Conservation (phyloP, 2,888 invertebrate species). For the Drosophila pseudotakahashii region DNA sequence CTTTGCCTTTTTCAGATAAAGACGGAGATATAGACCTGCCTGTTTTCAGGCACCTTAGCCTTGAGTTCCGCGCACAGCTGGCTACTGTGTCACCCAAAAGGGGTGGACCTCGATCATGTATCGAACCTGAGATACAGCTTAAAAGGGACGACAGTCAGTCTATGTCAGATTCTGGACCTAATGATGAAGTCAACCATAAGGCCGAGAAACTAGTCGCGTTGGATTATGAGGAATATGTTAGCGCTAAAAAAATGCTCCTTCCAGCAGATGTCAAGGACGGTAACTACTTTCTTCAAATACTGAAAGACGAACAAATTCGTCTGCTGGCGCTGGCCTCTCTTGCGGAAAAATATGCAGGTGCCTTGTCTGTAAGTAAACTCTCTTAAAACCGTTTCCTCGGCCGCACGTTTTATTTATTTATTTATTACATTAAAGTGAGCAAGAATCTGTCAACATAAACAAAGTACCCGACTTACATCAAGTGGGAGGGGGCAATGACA, state of each 20-base stretch:
- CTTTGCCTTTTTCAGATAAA: constrained; percentile 13
- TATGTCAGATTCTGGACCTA: background rate
- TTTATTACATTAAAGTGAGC: no score
- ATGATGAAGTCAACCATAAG: constrained; percentile 74
- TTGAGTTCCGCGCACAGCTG: constrained; percentile 93
- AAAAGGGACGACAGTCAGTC: constrained; percentile 20
- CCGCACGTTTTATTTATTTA: no score
- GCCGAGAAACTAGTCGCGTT: constrained; percentile 18
- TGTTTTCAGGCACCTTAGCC: constrained; percentile 92
- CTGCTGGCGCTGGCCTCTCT: constrained; percentile 88
- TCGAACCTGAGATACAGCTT: constrained; percentile 45
- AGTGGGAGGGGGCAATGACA: no score
- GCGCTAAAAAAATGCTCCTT: constrained; percentile 33
- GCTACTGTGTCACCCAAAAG: constrained; percentile 87
- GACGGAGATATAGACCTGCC: constrained; percentile 86
- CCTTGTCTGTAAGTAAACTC: constrained; percentile 83
- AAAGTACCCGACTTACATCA: no score
- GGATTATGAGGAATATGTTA: constrained; percentile 38
- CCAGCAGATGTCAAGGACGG: constrained; percentile 85
- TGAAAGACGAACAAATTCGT: constrained; percentile 90
- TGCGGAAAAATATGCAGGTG: constrained; percentile 89
- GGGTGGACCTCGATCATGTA: constrained; percentile 47
- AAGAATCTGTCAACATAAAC: no score
- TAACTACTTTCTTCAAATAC: constrained; percentile 90
- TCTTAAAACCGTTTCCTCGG: no score